Conservation (phyloP, 2,888 invertebrate species). For the Microplitis manilae region DNA sequence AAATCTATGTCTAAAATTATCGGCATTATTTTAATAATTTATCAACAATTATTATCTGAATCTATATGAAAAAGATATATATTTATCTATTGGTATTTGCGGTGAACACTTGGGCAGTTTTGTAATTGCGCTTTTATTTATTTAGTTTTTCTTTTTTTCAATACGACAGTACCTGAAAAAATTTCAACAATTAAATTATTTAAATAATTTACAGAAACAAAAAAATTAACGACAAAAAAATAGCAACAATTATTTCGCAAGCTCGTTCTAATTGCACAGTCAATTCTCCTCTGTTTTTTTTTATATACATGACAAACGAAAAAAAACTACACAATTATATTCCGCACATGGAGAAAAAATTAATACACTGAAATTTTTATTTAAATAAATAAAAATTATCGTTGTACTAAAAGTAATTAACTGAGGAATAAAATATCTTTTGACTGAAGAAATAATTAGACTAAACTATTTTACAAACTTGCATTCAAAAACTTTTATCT, state of each 20-base stretch:
- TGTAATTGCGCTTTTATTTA: slow-evolving; percentile 27
- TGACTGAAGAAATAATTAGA: neutral
- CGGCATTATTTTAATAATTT: slow-evolving; percentile 36
- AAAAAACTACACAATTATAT: neutral
- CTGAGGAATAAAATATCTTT: neutral
- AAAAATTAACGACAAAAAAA: neutral
- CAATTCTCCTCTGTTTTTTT: neutral
- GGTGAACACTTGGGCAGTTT: slow-evolving; percentile 70
- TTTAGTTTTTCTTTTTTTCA: neutral
- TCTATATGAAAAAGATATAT: slow-evolving; percentile 60
- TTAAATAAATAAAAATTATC: neutral
- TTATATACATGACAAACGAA: slow-evolving; percentile 10
- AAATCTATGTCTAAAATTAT: slow-evolving; percentile 22
- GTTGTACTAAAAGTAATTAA: neutral
- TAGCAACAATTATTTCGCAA: neutral
- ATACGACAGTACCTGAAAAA: neutral
- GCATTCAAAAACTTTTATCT: neutral
- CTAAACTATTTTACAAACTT: neutral
- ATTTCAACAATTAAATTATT: neutral
- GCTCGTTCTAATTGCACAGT: slow-evolving; percentile 11
- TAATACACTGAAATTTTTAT: neutral
- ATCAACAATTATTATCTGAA: slow-evolving; percentile 41
- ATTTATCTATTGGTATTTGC: slow-evolving; percentile 57
- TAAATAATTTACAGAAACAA: neutral
- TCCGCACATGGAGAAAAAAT: neutral